A percentile compares a stretch with the other conserved stretches of the same genome.
Conservation (phyloP, 37 sponge, comb jelly and placozoan species). For the Theonella swinhoei region DNA sequence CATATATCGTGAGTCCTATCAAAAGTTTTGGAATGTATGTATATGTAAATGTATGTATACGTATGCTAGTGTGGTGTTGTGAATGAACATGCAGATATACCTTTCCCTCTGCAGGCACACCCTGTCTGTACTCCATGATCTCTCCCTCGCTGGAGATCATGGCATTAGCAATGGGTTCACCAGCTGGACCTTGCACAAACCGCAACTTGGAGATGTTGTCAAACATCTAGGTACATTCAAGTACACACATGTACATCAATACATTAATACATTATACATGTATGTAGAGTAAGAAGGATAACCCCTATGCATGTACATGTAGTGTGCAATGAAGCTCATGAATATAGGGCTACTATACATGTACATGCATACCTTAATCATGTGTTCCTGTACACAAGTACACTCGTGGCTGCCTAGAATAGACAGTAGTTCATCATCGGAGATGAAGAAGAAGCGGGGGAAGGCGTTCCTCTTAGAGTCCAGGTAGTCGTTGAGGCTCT, state of each 20-base stretch:
- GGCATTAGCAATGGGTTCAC: slow-evolving; percentile 84
- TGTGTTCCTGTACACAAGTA: slow-evolving; percentile 99
- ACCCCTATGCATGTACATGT: not conserved
- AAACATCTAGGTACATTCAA: slow-evolving; percentile 80
- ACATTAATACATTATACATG: not conserved
- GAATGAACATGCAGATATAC: too few species aligned
- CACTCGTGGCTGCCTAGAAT: slow-evolving; percentile 96
- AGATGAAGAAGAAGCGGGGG: slow-evolving; percentile 99
- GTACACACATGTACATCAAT: not conserved
- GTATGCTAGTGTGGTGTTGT: too few species aligned
- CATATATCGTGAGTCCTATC: too few species aligned
- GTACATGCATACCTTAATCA: slow-evolving; percentile 86
- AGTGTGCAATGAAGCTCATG: not conserved
- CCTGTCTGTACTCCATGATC: slow-evolving; percentile 90
- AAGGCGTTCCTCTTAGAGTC: slow-evolving; percentile 99
- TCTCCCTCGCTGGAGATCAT: slow-evolving; percentile 98
- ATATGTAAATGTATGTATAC: not conserved
- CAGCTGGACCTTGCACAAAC: slow-evolving; percentile 73
- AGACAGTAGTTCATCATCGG: slow-evolving; percentile 97
- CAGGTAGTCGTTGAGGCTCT: slow-evolving; percentile 98
- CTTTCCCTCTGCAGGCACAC: slow-evolving; percentile 91
- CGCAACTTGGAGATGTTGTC: slow-evolving; percentile 95
- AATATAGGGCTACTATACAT: not conserved
- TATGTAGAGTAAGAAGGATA: not conserved
- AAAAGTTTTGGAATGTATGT: too few species aligned